These are phyloP conservation scores for Hippocampus comes DNA, from an alignment of 2,113 vertebrate species.

Conservation along the genomic window DNA sequence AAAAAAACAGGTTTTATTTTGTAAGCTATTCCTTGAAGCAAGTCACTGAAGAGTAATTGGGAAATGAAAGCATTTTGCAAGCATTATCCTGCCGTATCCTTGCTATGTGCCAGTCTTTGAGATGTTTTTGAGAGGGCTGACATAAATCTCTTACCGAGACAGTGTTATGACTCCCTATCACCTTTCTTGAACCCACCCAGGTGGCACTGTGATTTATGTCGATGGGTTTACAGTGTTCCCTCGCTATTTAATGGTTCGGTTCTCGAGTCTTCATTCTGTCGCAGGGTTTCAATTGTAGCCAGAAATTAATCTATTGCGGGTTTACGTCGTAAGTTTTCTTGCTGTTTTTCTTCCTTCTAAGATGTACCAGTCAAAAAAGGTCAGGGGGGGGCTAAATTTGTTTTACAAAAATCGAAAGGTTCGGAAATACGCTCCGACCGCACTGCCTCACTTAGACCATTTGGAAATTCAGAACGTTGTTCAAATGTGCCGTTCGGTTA, in stretches of 20 bases:
- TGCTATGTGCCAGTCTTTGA: conserved; percentile 17
- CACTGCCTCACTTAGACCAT: too few species aligned
- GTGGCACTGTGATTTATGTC: conserved; percentile 32
- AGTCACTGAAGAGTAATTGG: not conserved
- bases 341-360: too few species aligned
- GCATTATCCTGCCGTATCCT: not conserved
- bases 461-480: too few species aligned
- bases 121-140: conserved; percentile 14
- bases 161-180: conserved; percentile 35
- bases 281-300: too few species aligned
- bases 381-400: too few species aligned
- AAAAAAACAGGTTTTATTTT: not conserved
- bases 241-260: not conserved
- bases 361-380: too few species aligned
- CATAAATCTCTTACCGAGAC: conserved; percentile 26
- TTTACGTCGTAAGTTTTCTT: too few species aligned
- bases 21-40: not conserved
- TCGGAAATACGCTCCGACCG: too few species aligned
- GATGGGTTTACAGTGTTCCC: conserved; percentile 15
- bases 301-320: too few species aligned
- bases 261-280: too few species aligned
- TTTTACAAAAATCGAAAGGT: too few species aligned
- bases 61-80: not conserved
- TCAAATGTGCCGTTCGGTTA: too few species aligned
- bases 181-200: conserved; percentile 36